Evolutionary conservation across 2,888 invertebrate species (phyloP), one percentile per base, ranked within the genome.

Genomic region (Dasysyrphus albostriatus): DNA sequence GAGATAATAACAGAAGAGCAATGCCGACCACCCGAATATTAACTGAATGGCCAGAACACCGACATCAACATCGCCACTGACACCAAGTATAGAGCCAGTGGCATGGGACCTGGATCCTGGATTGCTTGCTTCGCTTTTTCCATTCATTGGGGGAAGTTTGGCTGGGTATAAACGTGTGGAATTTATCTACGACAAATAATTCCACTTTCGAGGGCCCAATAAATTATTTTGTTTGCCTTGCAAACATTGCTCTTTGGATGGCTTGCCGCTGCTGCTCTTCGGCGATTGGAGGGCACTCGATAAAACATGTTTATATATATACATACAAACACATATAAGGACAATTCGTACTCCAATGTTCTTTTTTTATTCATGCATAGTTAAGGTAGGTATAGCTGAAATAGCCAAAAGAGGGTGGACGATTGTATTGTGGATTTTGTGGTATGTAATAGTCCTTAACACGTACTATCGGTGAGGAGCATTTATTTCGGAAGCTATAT

Each of bases 151-250:
- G 72, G 74, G 49, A 39, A 65, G 65, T 34, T 24, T 65, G 47
- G 47, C 49, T 47, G 65, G 65, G 67, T 58, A n/a, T n/a, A 34
- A 74, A 54, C 39, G 70, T 72, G 59, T 70, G 70, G 59, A 83
- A 87, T 87, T 87, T 87, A 87, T 87, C 87, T 87, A 75, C 61
- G 87, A 83, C 83, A 83, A 87, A 83, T 83, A 87, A 87, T 87
- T 87, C 75, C 78, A 75, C 59, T 83, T 87, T 79, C 70, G 75
- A 87, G 87, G 75, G 78, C 8, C 83, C 83, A 83, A 87, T 87
- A 87, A 87, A 87, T 87, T 87, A 87, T 83, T 78, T 87, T 83
- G 75, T 83, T 87, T 87, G 75, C 42, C 59, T 47, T 47, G 76
- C 51, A 82, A 78, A 72, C 82, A 78, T 67, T 74, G 78, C 34